Percentiles rank a stretch among this genome's conserved stretches.
Conservation (phyloP, 2,888 invertebrate species). For the Galerucella pusilla region DNA sequence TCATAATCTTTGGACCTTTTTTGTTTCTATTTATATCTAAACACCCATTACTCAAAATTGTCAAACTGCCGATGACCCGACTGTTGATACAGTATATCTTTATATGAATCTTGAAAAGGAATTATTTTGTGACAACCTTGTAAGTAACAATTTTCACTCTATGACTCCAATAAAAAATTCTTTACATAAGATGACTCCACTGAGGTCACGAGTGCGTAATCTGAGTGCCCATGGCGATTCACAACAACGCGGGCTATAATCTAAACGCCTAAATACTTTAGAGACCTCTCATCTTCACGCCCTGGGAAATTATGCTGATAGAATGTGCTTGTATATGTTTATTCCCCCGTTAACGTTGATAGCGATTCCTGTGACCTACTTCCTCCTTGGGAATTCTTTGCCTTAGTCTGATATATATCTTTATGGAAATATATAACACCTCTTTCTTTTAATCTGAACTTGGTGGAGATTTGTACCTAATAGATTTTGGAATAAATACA, state of each 20-base stretch:
- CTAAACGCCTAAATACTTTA: slow-evolving; percentile 52
- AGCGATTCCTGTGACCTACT: slow-evolving; percentile 47
- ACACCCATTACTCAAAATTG: no score
- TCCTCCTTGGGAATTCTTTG: slow-evolving; percentile 41
- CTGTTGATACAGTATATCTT: no score
- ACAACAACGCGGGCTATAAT: slow-evolving; percentile 43
- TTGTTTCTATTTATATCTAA: no score
- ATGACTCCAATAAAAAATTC: background rate
- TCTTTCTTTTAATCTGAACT: background rate
- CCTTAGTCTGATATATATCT: slow-evolving; percentile 11
- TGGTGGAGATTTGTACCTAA: background rate
- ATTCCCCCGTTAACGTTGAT: slow-evolving; percentile 41
- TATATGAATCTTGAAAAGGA: background rate
- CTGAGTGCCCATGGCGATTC: slow-evolving; percentile 43
- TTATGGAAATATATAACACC: slow-evolving; percentile 7
- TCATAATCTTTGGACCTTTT: no score
- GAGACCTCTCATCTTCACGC: slow-evolving; percentile 47
- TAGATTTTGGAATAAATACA: background rate
- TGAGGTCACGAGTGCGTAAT: slow-evolving; percentile 44
- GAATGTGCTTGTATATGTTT: slow-evolving; percentile 46
- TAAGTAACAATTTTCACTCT: background rate
- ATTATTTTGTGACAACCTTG: background rate
- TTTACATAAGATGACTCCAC: slow-evolving; percentile 1
- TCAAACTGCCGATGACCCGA: no score
- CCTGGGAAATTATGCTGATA: slow-evolving; percentile 54